Evolutionary conservation across 2,113 vertebrate genomes (phyloP).

Genomic region (Monopterus albus): DNA sequence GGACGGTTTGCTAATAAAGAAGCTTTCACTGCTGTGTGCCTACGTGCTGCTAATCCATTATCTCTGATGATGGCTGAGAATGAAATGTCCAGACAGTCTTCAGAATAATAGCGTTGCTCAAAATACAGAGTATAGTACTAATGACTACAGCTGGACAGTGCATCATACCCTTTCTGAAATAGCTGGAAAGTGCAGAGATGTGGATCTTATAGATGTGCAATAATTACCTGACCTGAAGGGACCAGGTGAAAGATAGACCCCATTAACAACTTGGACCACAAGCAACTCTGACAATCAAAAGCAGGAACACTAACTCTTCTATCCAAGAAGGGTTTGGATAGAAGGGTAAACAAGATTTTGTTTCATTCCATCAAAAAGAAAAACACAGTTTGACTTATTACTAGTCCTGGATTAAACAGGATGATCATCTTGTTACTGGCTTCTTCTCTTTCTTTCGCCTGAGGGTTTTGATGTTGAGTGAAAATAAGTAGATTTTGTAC

Average conservation of each 20-base stretch:
- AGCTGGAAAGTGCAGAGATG: constrained; percentile 37
- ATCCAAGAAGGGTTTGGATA: no score
- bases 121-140: constrained; percentile 34
- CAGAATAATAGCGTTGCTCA: constrained; percentile 9
- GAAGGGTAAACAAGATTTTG: no score
- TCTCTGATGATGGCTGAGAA: constrained; percentile 22
- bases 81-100: constrained; percentile 30
- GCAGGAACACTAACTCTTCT: background rate
- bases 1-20: constrained; percentile 18
- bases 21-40: constrained; percentile 47
- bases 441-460: no score
- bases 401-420: no score
- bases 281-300: background rate
- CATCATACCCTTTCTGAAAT: constrained; percentile 12
- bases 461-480: no score
- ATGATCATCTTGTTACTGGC: background rate
- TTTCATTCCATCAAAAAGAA: no score
- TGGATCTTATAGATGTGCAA: constrained; percentile 5
- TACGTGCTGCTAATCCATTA: constrained; percentile 40
- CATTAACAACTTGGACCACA: background rate
- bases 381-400: no score
- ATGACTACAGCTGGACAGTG: constrained; percentile 6
- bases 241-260: background rate
- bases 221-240: constrained; percentile 5
- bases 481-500: no score